Base-by-base conservation (phyloP, 1,140 invertebrate species). In the Gonatopus flavifemur region DNA sequence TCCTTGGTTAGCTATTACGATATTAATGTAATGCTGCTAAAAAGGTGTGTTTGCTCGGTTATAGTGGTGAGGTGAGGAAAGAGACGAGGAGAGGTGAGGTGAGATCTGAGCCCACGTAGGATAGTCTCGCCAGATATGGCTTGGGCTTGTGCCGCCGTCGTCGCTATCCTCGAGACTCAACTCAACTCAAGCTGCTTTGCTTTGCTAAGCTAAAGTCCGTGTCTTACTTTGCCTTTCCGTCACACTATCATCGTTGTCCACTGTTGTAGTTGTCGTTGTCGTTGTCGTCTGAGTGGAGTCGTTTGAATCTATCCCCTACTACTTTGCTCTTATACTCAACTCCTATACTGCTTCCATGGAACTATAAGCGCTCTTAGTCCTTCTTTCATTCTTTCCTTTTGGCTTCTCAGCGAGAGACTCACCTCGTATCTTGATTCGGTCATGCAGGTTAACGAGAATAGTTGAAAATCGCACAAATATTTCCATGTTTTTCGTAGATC, bases 1-100 rank as follows among this genome's bases (percentile, higher is more conserved):
- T 45, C 58, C 49, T 50, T 57, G n/a, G n/a, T n/a, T n/a, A n/a
- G 57, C 67, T 66, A 69, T 70, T 70, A 70, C 59, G 64, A 69
- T 71, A 71, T 66, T 66, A 70, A 63, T 63, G 67, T 63, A 70
- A 67, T 69, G 67, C 60, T 52, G 66, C 58, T 62, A 70, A 69
- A 66, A 72, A 72, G 67, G 69, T 72, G 69, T 69, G 67, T 66
- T 71, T 67, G 67, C 66, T 61, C 59, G 68, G 62, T 55, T 63
- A 53, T 43, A 38, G 19, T n/a, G n/a, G 42, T 13, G 30, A 18
- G 39, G 35, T 28, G 22, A 19, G 28, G 52, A 43, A 28, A 10
- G 28, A 18, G 38, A 49, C 21, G 22, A n/a, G 13, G 39, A 54
- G 49, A 53, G 55, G 49, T 32, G 41, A 62, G 57, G 37, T 15